These are phyloP conservation scores for Alentia gelatinosa DNA, from an alignment of 2,888 invertebrate species.

Conservation along the genomic window DNA sequence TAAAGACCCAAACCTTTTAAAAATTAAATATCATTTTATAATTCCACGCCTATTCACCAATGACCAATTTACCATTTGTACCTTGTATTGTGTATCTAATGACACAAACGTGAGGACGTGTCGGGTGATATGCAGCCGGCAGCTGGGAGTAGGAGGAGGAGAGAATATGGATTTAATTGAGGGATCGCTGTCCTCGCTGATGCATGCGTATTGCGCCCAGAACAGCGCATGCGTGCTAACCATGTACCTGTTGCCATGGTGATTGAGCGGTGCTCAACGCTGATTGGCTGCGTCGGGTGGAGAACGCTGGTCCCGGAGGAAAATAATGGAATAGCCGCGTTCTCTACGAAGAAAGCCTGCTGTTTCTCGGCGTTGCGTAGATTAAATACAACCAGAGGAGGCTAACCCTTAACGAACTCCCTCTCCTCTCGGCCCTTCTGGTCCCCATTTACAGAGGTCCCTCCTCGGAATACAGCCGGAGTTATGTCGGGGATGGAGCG, in stretches of 20 bases:
- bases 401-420: too few species aligned
- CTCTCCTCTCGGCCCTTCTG: neutral
- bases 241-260: slow-evolving; percentile 37
- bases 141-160: too few species aligned
- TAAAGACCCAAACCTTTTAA: too few species aligned
- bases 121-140: too few species aligned
- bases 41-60: too few species aligned
- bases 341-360: neutral
- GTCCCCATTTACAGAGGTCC: too few species aligned
- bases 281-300: neutral
- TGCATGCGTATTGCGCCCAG: neutral
- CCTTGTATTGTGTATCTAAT: too few species aligned
- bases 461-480: too few species aligned
- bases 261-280: neutral
- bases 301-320: neutral
- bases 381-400: neutral
- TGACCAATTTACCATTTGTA: too few species aligned
- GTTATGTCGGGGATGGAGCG: too few species aligned
- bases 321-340: neutral
- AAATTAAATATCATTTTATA: too few species aligned
- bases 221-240: neutral
- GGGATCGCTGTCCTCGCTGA: neutral
- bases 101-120: too few species aligned
- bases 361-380: neutral
- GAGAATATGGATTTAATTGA: neutral